Evolutionary conservation across 1,140 invertebrate genomes (phyloP).

Genomic region (Drosophila pectinifera): DNA sequence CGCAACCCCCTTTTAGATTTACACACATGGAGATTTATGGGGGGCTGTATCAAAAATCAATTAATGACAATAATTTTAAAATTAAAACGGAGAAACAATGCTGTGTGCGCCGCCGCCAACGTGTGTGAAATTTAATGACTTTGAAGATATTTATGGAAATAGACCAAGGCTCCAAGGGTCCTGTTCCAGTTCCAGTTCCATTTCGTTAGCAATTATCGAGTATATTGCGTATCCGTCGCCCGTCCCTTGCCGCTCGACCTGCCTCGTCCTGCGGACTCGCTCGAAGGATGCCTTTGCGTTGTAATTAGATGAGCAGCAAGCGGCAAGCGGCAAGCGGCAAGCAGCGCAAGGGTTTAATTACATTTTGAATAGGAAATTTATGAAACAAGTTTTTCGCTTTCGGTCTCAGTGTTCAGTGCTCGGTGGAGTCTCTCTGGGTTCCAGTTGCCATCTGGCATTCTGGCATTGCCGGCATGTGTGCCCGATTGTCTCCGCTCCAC

Average conservation of each 20-base stretch:
- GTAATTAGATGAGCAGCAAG: constrained; percentile 76
- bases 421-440: neutral
- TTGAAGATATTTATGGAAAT: constrained; percentile 82
- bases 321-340: neutral
- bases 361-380: constrained; percentile 83
- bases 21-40: constrained; percentile 73
- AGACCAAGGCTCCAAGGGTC: constrained; percentile 24
- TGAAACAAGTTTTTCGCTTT: constrained; percentile 78
- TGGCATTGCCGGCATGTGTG: constrained; percentile 69
- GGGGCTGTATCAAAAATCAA: constrained; percentile 77
- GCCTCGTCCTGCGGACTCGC: constrained; percentile 15
- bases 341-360: constrained; percentile 78
- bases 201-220: constrained; percentile 81
- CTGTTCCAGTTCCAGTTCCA: constrained; percentile 13
- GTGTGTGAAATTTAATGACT: constrained; percentile 84
- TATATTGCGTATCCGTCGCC: constrained; percentile 56
- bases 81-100: constrained; percentile 72
- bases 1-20: constrained; percentile 22
- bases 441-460: constrained; percentile 35
- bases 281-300: constrained; percentile 63
- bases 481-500: constrained; percentile 39
- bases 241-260: neutral
- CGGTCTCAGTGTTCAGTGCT: constrained; percentile 13
- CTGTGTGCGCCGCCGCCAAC: constrained; percentile 63
- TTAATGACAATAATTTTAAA: constrained; percentile 84